Evolutionary conservation across 2,113 vertebrate species (phyloP).

Genomic region (Manacus vitellinus): DNA sequence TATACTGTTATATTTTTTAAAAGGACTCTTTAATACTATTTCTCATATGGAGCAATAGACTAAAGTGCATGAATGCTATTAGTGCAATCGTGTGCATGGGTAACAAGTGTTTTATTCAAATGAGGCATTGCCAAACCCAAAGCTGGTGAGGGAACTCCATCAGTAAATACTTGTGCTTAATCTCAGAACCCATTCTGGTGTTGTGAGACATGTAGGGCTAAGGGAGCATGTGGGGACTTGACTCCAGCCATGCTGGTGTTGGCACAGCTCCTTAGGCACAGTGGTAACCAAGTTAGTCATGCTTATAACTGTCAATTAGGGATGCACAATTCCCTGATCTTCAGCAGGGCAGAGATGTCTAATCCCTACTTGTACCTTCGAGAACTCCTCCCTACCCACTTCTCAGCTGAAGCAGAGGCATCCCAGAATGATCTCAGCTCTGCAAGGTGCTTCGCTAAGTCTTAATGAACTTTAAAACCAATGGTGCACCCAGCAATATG

Average conservation of each 20-base stretch:
- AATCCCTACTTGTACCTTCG: not conserved
- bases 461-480: not conserved
- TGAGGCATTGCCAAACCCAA: not conserved
- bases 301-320: not conserved
- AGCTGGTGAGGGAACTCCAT: not conserved
- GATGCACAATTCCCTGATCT: not conserved
- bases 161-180: not conserved
- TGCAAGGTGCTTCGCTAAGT: not conserved
- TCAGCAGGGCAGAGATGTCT: not conserved
- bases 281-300: not conserved
- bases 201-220: not conserved
- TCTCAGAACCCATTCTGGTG: not conserved
- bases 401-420: not conserved
- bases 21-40: not conserved
- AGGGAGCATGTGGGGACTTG: not conserved
- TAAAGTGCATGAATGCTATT: not conserved
- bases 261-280: not conserved
- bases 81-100: not conserved
- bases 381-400: not conserved
- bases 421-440: not conserved
- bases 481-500: not conserved
- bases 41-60: not conserved
- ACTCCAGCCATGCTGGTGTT: fast-evolving
- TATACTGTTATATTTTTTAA: not conserved
- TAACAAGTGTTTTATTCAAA: not conserved